Evolutionary conservation across 2,888 invertebrate genomes (phyloP), one percentile per base, ranked within the genome.

Genomic region (Onchidella celtica): DNA sequence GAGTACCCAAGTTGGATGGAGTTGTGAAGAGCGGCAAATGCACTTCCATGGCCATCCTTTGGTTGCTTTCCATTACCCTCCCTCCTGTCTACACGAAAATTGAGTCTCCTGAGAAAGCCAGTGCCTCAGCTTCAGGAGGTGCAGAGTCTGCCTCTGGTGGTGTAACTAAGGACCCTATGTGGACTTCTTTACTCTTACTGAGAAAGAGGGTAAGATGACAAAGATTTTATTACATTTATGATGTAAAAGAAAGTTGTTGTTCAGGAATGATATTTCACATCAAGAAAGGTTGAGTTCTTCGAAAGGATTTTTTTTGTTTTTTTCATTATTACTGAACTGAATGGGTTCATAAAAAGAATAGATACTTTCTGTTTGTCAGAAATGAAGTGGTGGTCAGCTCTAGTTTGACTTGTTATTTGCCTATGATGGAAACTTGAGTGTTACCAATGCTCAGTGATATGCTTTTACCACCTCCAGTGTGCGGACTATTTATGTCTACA

Each of bases 1-100:
- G 86, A 3, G 88, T 90, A 4, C 90, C 91, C 2, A 85, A 87
- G 81, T 81, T 91, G 61, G 90, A 91, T 68, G 87, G 86, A 61
- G 88, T 90, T 83, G 86, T 84, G 6, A 86, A 86, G 55, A 88
- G 87, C 2, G 85, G 87, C 68, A 85, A 90, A 80, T 85, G 86
- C 75, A 87, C 89, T 77, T 88, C 87, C 68, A 87, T 90, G 89
- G 88, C 89, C 1, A 86, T 92, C 79, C 83, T 92, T 61, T 93
- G 92, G 92, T 85, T 90, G 38, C 83, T 93, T 63, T 89, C 92
- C 4, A 88, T 91, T 61, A 88, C 91, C 0, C 85, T 93, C 66
- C 93, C 93, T 0, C 79, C 84, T 24, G 79, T 85, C 40, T 93
- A 91, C 84, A 90, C 89, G n/a, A 87, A 88, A 63, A 63, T 69